Conservation (phyloP, 2,888 invertebrate species). For the Mesoligia furuncula region DNA sequence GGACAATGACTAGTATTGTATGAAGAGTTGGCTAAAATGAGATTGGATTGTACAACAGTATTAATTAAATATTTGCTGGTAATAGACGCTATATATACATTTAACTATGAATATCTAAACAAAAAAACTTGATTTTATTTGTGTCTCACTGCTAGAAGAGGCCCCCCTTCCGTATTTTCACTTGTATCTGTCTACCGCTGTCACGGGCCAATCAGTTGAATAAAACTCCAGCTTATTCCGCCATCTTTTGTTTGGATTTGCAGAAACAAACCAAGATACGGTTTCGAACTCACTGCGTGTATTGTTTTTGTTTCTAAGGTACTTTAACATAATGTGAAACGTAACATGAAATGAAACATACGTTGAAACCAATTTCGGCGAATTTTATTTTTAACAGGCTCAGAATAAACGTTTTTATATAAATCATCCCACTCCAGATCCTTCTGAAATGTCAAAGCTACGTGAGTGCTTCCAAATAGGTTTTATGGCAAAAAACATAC, state of each 20-base stretch:
- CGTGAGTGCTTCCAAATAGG: neutral
- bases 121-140: neutral
- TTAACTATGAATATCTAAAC: neutral
- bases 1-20: conserved; percentile 41
- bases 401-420: neutral
- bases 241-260: neutral
- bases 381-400: neutral
- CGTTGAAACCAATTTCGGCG: too few species aligned
- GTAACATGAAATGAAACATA: neutral
- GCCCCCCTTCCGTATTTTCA: neutral
- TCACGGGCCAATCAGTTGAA: neutral
- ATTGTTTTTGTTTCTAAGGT: neutral
- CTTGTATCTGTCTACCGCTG: neutral
- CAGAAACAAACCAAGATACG: neutral
- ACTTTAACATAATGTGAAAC: neutral
- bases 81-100: neutral
- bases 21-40: conserved; percentile 21
- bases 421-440: neutral
- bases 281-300: neutral
- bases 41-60: conserved; percentile 21
- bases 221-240: neutral
- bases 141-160: neutral
- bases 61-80: conserved; percentile 19
- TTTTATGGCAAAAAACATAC: neutral
- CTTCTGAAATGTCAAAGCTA: neutral